These are phyloP conservation scores for Cygnus atratus DNA, from an alignment of 2,113 vertebrate genomes.

Conservation along the genomic window DNA sequence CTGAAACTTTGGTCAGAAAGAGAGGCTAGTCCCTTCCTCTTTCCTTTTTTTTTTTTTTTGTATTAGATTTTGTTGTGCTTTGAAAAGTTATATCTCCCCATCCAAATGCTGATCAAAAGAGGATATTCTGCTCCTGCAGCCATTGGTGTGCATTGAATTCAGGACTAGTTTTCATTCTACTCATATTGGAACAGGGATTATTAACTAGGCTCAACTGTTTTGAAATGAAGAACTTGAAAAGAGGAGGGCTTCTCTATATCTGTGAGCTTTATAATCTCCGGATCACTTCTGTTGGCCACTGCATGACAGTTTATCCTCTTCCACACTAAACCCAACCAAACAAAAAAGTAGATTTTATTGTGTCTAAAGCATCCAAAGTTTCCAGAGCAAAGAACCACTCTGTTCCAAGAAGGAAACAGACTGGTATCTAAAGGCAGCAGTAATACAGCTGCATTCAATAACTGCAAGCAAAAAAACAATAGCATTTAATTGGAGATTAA, in stretches of 20 bases:
- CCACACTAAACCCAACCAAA: not conserved
- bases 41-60: not conserved
- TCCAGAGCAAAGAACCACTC: not conserved
- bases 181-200: not conserved
- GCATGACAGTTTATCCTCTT: not conserved
- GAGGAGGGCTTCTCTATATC: not conserved
- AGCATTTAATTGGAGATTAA: not conserved
- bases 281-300: not conserved
- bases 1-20: not conserved
- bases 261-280: not conserved
- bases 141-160: not conserved
- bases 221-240: not conserved
- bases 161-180: not conserved
- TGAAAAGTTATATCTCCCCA: not conserved
- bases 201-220: not conserved
- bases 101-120: constrained; percentile 30
- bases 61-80: not conserved
- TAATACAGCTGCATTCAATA: not conserved
- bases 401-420: not conserved
- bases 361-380: not conserved
- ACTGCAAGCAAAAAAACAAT: not conserved
- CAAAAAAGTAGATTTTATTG: not conserved
- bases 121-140: not conserved
- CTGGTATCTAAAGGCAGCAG: not conserved
- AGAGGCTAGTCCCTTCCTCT: not conserved